These are phyloP conservation scores for Catocala nupta DNA, from an alignment of 2,888 invertebrate species.

Conservation along the genomic window DNA sequence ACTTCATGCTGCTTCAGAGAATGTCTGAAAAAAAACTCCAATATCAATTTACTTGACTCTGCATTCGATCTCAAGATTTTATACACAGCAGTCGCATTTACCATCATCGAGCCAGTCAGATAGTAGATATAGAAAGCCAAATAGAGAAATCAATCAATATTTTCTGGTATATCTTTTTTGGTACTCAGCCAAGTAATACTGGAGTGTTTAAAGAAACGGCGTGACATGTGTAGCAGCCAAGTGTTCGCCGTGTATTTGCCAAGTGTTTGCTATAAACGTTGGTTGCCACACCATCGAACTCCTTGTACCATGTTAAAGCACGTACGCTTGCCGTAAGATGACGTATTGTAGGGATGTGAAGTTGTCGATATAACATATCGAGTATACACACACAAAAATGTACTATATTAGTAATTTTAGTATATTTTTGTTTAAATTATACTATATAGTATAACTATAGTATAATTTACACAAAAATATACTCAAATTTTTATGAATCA, in stretches of 20 bases:
- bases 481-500: too few relatives aligned
- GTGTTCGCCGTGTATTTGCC: constrained; percentile 24
- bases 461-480: too few relatives aligned
- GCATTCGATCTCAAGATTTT: too few relatives aligned
- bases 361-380: constrained; percentile 23
- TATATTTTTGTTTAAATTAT: too few relatives aligned
- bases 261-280: constrained; percentile 30
- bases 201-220: constrained; percentile 21
- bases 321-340: constrained; percentile 38
- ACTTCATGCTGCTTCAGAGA: too few relatives aligned
- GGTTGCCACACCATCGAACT: constrained; percentile 32
- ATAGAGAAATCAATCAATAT: background rate
- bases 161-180: constrained; percentile 3
- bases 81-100: too few relatives aligned
- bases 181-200: constrained; percentile 16
- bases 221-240: constrained; percentile 18
- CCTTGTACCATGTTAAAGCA: constrained; percentile 44
- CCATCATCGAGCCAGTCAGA: too few relatives aligned
- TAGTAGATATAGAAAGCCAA: too few relatives aligned
- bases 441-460: too few relatives aligned
- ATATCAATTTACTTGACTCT: too few relatives aligned
- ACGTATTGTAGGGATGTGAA: constrained; percentile 38
- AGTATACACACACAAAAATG: background rate
- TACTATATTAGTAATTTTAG: too few relatives aligned
- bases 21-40: too few relatives aligned